Percentiles rank a stretch among this genome's conserved stretches.
phyloP scores from a whole-genome alignment of 2,113 vertebrate species.

The Tiliqua scincoides region DNA sequence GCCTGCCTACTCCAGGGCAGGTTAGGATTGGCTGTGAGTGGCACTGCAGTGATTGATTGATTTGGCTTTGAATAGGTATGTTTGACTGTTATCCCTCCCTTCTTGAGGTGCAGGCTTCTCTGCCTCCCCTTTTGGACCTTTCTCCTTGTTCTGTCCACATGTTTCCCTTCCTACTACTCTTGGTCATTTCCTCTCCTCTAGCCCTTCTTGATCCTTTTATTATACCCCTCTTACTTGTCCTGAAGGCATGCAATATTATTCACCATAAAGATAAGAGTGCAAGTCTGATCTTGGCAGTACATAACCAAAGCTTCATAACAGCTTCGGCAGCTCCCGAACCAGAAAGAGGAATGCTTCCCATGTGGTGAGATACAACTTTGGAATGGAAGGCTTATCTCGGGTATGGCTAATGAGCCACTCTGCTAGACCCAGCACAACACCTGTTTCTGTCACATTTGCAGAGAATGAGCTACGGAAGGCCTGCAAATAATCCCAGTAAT shows the following conservation, averaged over 20 bases:
- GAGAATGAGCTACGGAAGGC: conserved; percentile 36
- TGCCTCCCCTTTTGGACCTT: not conserved
- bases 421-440: not conserved
- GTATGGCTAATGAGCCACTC: not conserved
- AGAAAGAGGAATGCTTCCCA: not conserved
- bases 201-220: not conserved
- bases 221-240: not conserved
- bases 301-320: not conserved
- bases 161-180: not conserved
- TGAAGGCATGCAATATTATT: not conserved
- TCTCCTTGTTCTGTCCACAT: not conserved
- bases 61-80: not conserved
- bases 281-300: not conserved
- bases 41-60: not conserved
- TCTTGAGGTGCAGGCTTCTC: not conserved
- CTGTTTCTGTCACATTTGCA: conserved; percentile 26
- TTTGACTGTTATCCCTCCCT: not conserved
- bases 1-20: too few species aligned
- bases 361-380: not conserved
- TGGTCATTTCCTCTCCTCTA: not conserved
- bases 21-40: not conserved
- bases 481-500: conserved; percentile 59
- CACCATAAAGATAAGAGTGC: not conserved
- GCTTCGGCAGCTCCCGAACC: not conserved
- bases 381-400: not conserved